Base-by-base conservation (phyloP, 1,140 invertebrate species). In the Triops cancriformis region DNA sequence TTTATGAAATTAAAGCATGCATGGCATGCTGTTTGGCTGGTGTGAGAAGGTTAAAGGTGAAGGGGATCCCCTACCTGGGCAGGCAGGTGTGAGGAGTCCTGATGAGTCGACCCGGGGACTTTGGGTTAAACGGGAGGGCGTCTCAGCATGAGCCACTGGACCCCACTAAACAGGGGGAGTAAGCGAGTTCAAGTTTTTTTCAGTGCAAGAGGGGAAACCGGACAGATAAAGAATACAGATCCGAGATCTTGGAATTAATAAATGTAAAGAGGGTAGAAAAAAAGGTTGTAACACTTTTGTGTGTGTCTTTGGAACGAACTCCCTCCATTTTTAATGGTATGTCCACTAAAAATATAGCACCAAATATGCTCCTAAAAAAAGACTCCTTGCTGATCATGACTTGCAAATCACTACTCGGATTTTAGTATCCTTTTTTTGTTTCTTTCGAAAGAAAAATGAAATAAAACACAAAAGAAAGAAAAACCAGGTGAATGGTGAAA, bases 41-140 rank as follows among this genome's bases (percentile, higher is more conserved):
- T 64, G 51, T 64, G 14, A 64, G n/a, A 64, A 64, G 51, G 51
- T 64, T 64, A 64, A 64, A 64, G 51, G 51, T 64, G 51, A 64
- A 64, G 51, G 51, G 51, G 51, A 64, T 64, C 51, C 51, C 51
- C 51, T 64, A 64, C 51, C 51, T 64, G 51, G 51, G 51, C 51
- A 64, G 51, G 51, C 51, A 64, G 51, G 51, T 64, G 51, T 64
- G 51, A 64, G 51, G 51, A 64, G 51, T 64, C 51, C 51, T 64
- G 51, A 64, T 64, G 51, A 64, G 51, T 64, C 51, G 51, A 64
- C 51, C 51, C 51, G 51, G 51, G 51, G 51, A 64, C 51, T 64
- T 64, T 64, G 51, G 51, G 51, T 64, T 64, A 64, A 64, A 64
- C 51, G 51, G 51, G 51, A 64, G 51, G 51, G 51, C 14, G 51